Evolutionary conservation across 1,140 invertebrate species (phyloP), one percentile per base, ranked within the genome.

Genomic region (Bicyclus anynana): DNA sequence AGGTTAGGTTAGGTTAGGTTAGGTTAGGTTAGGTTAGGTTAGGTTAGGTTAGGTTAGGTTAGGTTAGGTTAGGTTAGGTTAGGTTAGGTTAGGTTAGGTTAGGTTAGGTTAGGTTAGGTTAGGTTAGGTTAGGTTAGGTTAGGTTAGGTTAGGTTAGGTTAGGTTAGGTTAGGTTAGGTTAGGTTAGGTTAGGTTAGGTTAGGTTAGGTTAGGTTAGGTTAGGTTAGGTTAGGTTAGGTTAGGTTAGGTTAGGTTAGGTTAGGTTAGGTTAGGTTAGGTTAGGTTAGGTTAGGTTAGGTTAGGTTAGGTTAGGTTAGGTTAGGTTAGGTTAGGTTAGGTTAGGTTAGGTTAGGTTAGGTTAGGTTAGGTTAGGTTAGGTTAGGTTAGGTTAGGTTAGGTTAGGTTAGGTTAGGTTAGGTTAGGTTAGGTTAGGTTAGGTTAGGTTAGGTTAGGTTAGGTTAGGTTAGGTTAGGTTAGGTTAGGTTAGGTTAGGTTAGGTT

Each of bases 1-100:
- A 40, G 38, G 38, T 40, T 40, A 40, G 38, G 38, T 40, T 40
- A 40, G 38, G 38, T 40, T 40, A 40, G 38, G 38, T 40, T 40
- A 40, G 38, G 38, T 40, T 40, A 40, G 38, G 38, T 40, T 40
- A 40, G 38, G 38, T 40, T 40, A 40, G 38, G 38, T 40, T 40
- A 40, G 38, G 38, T 40, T 40, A 40, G 38, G 38, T 40, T 40
- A 40, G 38, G 38, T 40, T 40, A 40, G 38, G 38, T 40, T 40
- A 40, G 38, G 38, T 40, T 40, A 40, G 38, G 38, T 40, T 40
- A 40, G 38, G 38, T 40, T 40, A 40, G 38, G 38, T 40, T 40
- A 40, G 38, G 38, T 40, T 40, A 40, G 38, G 38, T 40, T 40
- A 40, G 38, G 38, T 40, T 40, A 40, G 38, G 38, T 40, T 40